Conservation (phyloP, 30 jellyfish, hydroid and myxozoan species). For the Pseudorhiza aurosa region DNA sequence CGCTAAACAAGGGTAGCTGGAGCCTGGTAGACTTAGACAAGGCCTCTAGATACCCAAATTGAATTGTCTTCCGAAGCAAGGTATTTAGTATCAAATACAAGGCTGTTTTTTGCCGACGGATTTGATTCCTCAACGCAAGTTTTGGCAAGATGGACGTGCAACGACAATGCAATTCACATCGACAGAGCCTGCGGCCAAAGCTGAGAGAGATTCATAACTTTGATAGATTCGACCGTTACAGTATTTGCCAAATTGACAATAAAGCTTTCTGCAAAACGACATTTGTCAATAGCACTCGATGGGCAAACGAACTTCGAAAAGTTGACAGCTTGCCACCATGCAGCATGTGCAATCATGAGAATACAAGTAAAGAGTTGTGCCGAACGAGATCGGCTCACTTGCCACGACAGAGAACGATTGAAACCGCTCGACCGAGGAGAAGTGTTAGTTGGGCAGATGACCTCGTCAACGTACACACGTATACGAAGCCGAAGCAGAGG, state of each 20-base stretch:
- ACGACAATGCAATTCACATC: background rate
- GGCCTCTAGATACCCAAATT: too few relatives aligned
- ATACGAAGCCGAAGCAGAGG: constrained; percentile 48
- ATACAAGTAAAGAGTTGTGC: constrained; percentile 12
- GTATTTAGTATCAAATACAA: too few relatives aligned
- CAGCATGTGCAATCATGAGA: background rate
- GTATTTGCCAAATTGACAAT: background rate
- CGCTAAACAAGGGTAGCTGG: background rate
- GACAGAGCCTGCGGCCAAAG: constrained; percentile 18
- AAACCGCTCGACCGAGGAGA: constrained; percentile 40
- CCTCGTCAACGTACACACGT: constrained; percentile 64
- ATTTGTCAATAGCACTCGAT: constrained; percentile 39
- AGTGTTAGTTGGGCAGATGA: constrained; percentile 75
- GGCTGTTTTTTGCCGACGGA: background rate
- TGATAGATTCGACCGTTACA: background rate
- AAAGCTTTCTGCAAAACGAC: constrained; percentile 53
- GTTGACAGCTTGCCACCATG: background rate
- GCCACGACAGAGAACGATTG: constrained; percentile 54
- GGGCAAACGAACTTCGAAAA: constrained; percentile 41
- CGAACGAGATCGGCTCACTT: constrained; percentile 40
- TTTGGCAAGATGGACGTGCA: background rate
- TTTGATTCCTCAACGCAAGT: background rate
- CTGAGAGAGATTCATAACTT: constrained; percentile 64
- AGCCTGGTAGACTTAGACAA: too few relatives aligned
- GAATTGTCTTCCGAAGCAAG: too few relatives aligned